Conservation (phyloP, 2,113 vertebrate genomes). For the Melanerpes formicivorus region DNA sequence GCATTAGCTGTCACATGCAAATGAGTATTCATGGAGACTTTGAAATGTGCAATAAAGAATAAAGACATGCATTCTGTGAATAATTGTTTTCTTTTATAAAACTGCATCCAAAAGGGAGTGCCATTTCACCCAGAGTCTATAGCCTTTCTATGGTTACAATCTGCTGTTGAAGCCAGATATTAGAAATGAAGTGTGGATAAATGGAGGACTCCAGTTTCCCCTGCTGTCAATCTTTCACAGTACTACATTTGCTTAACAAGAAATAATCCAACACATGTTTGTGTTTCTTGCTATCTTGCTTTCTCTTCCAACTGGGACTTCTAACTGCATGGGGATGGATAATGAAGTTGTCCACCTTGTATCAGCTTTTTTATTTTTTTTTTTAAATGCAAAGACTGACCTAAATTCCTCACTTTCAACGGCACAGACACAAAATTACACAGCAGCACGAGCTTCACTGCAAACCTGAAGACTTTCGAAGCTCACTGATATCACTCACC, state of each 20-base stretch:
- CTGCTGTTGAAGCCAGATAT: slow-evolving; percentile 67
- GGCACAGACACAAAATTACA: background rate
- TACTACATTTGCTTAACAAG: slow-evolving; percentile 49
- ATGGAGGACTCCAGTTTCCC: slow-evolving; percentile 65
- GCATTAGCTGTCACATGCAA: slow-evolving; percentile 77
- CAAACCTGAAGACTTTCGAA: slow-evolving; percentile 15
- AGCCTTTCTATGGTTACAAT: slow-evolving; percentile 65
- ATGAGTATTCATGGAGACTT: slow-evolving; percentile 69
- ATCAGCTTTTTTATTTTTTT: background rate
- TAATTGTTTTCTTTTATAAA: slow-evolving; percentile 73
- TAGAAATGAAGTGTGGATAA: slow-evolving; percentile 66
- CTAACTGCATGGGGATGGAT: background rate
- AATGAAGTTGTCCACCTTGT: slow-evolving; percentile 27
- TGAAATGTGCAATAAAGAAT: slow-evolving; percentile 74
- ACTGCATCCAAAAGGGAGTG: slow-evolving; percentile 62
- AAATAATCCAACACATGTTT: slow-evolving; percentile 53
- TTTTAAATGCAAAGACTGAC: background rate
- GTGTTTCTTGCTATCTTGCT: slow-evolving; percentile 48
- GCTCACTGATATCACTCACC: background rate
- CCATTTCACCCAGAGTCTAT: slow-evolving; percentile 64
- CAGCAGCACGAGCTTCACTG: background rate
- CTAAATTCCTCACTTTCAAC: slow-evolving; percentile 13
- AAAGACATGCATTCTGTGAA: slow-evolving; percentile 65
- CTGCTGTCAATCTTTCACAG: slow-evolving; percentile 56
- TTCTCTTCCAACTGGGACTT: slow-evolving; percentile 47